A percentile compares a stretch with the other conserved stretches of the same genome.
Evolutionary conservation across 2,797 vertebrate genomes (phyloP).

Genomic region (Linurgus olivaceus): DNA sequence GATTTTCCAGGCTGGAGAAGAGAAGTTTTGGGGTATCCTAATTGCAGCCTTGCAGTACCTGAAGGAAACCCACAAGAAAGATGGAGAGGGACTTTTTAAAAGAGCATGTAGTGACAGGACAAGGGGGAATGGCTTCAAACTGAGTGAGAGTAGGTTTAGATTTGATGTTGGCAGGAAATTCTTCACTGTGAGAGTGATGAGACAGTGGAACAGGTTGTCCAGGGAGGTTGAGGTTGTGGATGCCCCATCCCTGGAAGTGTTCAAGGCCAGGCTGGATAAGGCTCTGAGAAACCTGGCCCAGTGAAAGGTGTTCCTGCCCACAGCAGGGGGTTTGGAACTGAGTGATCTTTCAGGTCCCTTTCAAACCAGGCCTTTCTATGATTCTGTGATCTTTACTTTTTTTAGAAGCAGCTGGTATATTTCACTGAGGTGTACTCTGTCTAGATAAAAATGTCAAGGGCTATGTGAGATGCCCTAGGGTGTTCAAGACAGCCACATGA

Average conservation of each 20-base stretch:
- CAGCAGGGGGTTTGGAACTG: fast-evolving
- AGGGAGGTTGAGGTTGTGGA: not conserved
- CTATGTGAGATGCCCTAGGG: not conserved
- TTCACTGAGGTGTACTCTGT: not conserved
- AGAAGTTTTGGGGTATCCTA: not conserved
- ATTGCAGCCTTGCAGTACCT: not conserved
- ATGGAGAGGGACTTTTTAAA: not conserved
- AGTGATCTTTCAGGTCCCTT: not conserved
- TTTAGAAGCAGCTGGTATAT: not conserved
- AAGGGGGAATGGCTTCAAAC: not conserved
- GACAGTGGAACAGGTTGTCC: not conserved
- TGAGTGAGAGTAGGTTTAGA: not conserved
- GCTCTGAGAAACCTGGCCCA: not conserved
- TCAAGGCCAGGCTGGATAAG: not conserved
- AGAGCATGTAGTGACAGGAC: not conserved
- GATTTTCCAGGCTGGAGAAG: not conserved
- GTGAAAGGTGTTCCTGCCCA: not conserved
- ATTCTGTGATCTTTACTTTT: not conserved
- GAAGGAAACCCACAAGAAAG: not conserved
- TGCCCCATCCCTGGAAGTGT: not conserved
- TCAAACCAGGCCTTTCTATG: not conserved
- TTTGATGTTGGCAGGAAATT: not conserved
- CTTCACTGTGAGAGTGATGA: not conserved
- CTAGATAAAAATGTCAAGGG: not conserved
- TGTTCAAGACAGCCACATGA: not conserved